Base-by-base conservation (phyloP, 2,888 invertebrate species). In the Lasioglossum zephyrum region DNA sequence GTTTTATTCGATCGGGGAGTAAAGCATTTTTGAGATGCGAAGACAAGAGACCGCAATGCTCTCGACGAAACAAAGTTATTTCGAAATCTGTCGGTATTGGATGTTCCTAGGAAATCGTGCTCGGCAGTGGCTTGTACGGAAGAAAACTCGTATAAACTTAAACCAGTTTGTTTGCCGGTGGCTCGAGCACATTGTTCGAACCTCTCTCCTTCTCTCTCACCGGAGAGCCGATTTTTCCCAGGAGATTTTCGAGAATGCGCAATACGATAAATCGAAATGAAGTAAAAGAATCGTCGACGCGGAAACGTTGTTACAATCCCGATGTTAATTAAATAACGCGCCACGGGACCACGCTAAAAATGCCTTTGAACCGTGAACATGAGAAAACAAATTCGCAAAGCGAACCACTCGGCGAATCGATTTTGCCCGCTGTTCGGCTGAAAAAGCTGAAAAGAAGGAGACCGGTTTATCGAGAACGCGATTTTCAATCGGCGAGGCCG, bases 11-110 rank as follows among this genome's bases (percentile, higher is more conserved):
- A 53, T 22, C 53, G 22, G 6, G n/a, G 8, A 53, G 53, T 31
- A 31, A 31, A 22, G 22, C 18, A 53, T 22, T 22, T 8, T 6
- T 6, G 11, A 57, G 11, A 57, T 4, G 4, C 4, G 57, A 11
- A 11, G 11, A 57, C 6, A 9, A 26, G n/a, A 26, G 57, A 11
- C n/a, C 3, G 11, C 57, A 6, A n/a, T 18, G 57, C n/a, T 44
- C 44, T 3, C 3, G 44, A 44, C 44, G 11, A 80, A 88, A 91
- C 88, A 89, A 91, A 92, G 91, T 91, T 91, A 92, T 92, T 92
- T 92, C 82, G 84, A 77, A 92, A 88, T 87, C 87, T 88, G 86
- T 85, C 88, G 92, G 79, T 89, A 89, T 89, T 85, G 86, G 84
- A 88, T 87, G 87, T 86, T 78, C 79, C 1, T 16, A 53, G 41